Evolutionary conservation across 2,797 vertebrate genomes (phyloP).

Genomic region (Hypotaenidia philippensis): DNA sequence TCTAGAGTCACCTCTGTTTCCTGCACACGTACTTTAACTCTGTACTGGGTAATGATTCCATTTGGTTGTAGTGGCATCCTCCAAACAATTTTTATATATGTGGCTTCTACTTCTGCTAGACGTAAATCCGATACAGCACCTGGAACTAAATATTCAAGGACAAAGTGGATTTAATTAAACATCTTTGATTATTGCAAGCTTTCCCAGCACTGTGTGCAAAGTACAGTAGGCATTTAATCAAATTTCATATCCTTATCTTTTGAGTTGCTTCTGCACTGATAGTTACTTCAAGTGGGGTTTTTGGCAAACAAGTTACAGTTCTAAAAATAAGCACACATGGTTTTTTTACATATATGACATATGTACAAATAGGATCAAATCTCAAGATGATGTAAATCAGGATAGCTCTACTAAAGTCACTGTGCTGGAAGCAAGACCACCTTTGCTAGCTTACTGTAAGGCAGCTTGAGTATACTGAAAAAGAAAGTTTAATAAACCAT

Average conservation of each 20-base stretch:
- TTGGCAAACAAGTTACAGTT: not conserved
- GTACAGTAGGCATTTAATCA: not conserved
- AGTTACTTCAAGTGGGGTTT: not conserved
- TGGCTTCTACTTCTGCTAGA: constrained; percentile 88
- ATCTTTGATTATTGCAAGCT: not conserved
- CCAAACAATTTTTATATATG: constrained; percentile 90
- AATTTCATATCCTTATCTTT: not conserved
- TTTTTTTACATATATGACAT: not conserved
- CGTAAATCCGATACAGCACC: constrained; percentile 87
- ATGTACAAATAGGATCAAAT: not conserved
- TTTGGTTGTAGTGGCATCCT: constrained; percentile 90
- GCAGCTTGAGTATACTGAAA: not conserved
- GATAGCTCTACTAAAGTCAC: not conserved
- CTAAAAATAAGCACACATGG: not conserved
- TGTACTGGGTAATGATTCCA: constrained; percentile 91
- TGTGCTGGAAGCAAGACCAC: not conserved
- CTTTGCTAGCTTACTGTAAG: not conserved
- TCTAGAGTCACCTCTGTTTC: constrained; percentile 81
- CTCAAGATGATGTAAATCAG: not conserved
- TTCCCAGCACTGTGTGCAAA: not conserved
- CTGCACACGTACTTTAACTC: constrained; percentile 83
- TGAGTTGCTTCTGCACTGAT: not conserved
- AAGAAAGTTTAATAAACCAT: not conserved
- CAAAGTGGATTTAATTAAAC: not conserved
- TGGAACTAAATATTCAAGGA: constrained; percentile 83